Evolutionary conservation across 2,113 vertebrate genomes (phyloP).

Genomic region (Meleagris gallopavo): DNA sequence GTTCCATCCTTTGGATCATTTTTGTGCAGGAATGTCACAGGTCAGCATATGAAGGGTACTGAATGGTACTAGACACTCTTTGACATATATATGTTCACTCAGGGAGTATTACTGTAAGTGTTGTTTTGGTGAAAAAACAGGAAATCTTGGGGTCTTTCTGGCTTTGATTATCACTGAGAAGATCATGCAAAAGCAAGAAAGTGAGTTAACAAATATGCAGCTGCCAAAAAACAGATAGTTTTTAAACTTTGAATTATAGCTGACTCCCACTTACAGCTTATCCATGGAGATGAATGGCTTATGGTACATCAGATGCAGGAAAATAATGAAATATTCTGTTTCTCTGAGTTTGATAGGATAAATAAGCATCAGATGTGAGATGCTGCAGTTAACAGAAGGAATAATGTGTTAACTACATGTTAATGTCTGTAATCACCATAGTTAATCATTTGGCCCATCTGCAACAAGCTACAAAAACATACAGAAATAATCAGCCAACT

Average conservation of each 20-base stretch:
- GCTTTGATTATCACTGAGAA: not conserved
- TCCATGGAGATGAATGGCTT: not conserved
- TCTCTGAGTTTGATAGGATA: not conserved
- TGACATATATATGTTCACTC: rapidly evolving
- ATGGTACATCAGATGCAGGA: not conserved
- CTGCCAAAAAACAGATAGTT: not conserved
- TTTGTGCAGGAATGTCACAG: not conserved
- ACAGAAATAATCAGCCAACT: not conserved
- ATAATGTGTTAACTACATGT: not conserved
- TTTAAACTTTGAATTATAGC: not conserved
- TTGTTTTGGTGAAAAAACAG: not conserved
- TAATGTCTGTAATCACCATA: not conserved
- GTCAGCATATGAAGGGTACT: not conserved
- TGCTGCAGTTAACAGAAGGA: not conserved
- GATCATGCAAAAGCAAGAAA: not conserved
- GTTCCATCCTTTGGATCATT: no score
- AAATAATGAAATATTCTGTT: not conserved
- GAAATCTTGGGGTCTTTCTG: not conserved
- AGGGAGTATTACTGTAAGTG: not conserved
- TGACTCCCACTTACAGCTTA: not conserved
- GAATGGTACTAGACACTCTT: not conserved
- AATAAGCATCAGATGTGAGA: not conserved
- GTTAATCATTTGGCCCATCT: not conserved
- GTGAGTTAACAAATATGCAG: rapidly evolving
- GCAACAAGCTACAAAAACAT: not conserved